These are phyloP conservation scores for Quiscalus mexicanus DNA, from an alignment of 2,113 vertebrate species.

Conservation along the genomic window DNA sequence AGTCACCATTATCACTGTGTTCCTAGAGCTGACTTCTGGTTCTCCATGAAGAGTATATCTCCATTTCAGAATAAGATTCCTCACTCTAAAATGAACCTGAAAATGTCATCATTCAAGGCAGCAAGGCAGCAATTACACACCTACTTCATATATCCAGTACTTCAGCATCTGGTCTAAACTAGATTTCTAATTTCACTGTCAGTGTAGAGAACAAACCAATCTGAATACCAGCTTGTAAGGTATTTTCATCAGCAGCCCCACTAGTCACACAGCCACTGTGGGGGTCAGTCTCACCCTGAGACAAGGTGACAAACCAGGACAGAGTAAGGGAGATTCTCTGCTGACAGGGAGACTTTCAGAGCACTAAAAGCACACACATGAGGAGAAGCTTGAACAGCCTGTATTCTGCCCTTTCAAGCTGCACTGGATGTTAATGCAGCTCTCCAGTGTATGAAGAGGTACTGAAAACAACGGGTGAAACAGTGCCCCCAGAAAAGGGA, in stretches of 20 bases:
- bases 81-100: background rate
- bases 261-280: background rate
- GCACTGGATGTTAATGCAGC: background rate
- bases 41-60: background rate
- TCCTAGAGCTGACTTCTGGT: background rate
- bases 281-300: background rate
- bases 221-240: background rate
- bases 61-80: background rate
- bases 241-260: background rate
- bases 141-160: background rate
- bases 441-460: background rate
- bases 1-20: background rate
- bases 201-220: background rate
- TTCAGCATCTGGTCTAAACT: background rate
- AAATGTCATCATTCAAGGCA: background rate
- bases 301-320: background rate
- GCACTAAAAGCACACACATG: background rate
- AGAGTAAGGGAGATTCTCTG: background rate
- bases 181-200: background rate
- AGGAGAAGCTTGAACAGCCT: background rate
- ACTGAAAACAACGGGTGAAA: background rate
- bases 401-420: background rate
- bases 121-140: background rate
- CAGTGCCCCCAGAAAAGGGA: background rate
- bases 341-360: background rate